phyloP scores from a whole-genome alignment of 2,113 vertebrate species.

The Eurypyga helias region DNA sequence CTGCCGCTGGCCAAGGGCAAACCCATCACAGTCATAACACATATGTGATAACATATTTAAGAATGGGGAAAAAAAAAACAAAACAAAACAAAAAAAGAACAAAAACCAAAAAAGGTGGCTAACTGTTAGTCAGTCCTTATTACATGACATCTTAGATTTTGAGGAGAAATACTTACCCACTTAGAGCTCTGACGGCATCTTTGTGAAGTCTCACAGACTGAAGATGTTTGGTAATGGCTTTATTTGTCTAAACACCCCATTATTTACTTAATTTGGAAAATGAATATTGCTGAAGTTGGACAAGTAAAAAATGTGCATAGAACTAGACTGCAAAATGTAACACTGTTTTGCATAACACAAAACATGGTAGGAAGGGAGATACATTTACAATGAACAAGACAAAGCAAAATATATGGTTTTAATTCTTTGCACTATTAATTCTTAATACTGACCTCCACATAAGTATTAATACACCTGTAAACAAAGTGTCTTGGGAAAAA shows the following conservation, averaged over 20 bases:
- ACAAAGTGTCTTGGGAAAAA: background rate
- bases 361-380: background rate
- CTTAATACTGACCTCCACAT: background rate
- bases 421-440: background rate
- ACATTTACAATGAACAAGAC: background rate
- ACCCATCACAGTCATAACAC: too few species aligned
- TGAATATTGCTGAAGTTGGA: background rate
- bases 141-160: background rate
- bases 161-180: background rate
- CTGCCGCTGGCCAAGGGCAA: too few species aligned
- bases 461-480: background rate
- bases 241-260: background rate
- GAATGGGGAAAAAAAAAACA: too few species aligned
- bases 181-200: background rate
- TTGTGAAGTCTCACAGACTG: background rate
- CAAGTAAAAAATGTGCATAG: background rate
- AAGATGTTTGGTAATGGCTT: background rate
- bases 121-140: background rate
- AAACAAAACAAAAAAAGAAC: too few species aligned
- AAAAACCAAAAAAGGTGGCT: background rate
- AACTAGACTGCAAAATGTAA: background rate
- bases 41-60: too few species aligned
- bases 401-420: background rate
- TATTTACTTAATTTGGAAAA: background rate
- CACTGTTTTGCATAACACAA: background rate